A percentile compares a stretch with the other conserved stretches of the same genome.
These are phyloP conservation scores for Chalcosyrphus nemorum DNA, from an alignment of 2,888 invertebrate genomes.

Conservation along the genomic window DNA sequence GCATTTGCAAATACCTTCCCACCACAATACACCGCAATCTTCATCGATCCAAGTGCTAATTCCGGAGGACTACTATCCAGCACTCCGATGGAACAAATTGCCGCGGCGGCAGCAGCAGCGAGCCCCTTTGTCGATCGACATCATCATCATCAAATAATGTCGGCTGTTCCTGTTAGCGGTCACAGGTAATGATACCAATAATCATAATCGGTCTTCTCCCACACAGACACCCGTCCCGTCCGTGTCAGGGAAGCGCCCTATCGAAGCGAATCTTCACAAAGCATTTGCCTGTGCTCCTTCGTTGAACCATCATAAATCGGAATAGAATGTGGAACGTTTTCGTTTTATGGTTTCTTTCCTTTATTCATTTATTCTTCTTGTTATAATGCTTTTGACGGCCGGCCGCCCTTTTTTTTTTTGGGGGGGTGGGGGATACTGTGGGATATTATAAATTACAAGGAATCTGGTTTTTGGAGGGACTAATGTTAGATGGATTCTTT, in stretches of 20 bases:
- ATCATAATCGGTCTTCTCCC: slow-evolving; percentile 53
- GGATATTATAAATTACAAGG: slow-evolving; percentile 57
- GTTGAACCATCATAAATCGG: slow-evolving; percentile 47
- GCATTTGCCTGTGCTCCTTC: slow-evolving; percentile 19
- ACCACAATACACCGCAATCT: slow-evolving; percentile 80
- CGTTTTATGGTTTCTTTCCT: slow-evolving; percentile 65
- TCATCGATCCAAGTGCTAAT: slow-evolving; percentile 75
- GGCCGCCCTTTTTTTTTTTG: too few species aligned
- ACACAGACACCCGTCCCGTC: not conserved
- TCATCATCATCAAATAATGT: slow-evolving; percentile 61
- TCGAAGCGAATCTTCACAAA: slow-evolving; percentile 18
- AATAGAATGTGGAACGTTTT: slow-evolving; percentile 59
- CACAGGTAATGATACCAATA: slow-evolving; percentile 72
- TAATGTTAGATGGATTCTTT: slow-evolving; percentile 46
- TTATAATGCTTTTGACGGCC: not conserved
- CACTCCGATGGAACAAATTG: slow-evolving; percentile 63
- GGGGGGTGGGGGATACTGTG: not conserved
- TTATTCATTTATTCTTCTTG: slow-evolving; percentile 53
- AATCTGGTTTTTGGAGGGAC: slow-evolving; percentile 39
- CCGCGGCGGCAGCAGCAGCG: slow-evolving; percentile 62
- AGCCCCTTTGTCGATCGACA: slow-evolving; percentile 65
- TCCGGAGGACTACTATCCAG: slow-evolving; percentile 46
- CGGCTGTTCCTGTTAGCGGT: slow-evolving; percentile 58
- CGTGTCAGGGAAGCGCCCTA: not conserved
- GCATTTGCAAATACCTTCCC: slow-evolving; percentile 76